Evolutionary conservation across 2,888 invertebrate genomes (phyloP).

Genomic region (Synanthedon tipuliformis): DNA sequence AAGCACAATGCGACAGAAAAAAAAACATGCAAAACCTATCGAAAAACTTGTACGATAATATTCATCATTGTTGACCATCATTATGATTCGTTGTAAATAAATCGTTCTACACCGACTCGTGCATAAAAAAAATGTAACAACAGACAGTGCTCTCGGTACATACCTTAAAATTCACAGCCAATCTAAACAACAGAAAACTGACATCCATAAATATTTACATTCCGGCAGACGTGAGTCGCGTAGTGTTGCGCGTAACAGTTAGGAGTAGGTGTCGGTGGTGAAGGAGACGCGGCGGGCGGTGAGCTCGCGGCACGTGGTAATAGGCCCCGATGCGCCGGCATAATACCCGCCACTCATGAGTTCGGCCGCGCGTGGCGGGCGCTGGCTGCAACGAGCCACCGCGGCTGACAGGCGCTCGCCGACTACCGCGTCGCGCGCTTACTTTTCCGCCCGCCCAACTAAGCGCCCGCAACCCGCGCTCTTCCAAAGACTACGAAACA

Average conservation of each 20-base stretch:
- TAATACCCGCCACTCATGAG: conserved; percentile 30
- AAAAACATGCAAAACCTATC: conserved; percentile 43
- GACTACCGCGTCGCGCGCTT: background rate
- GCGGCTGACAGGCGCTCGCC: conserved; percentile 1
- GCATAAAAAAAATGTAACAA: conserved; percentile 50
- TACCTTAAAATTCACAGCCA: conserved; percentile 70
- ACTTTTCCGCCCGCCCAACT: conserved; percentile 30
- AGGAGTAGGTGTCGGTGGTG: conserved; percentile 27
- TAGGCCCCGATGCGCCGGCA: conserved; percentile 54
- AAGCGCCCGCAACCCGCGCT: too few relatives aligned
- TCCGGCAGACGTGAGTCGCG: conserved; percentile 52
- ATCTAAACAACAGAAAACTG: conserved; percentile 70
- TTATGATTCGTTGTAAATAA: conserved; percentile 4
- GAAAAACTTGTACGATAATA: conserved; percentile 14
- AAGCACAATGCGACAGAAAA: conserved; percentile 49
- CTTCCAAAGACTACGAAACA: too few relatives aligned
- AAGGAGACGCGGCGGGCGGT: conserved; percentile 30
- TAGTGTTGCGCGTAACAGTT: conserved; percentile 45
- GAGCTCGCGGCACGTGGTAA: conserved; percentile 44
- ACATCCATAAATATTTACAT: conserved; percentile 71
- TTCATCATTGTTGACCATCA: conserved; percentile 8
- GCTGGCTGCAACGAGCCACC: conserved; percentile 11
- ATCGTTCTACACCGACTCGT: conserved; percentile 29
- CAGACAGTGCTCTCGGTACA: conserved; percentile 46
- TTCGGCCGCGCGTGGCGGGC: conserved; percentile 6